Percentiles rank a stretch among this genome's conserved stretches.
These are phyloP conservation scores for Larimichthys polyactis DNA, from an alignment of 2,113 vertebrate species.

Conservation along the genomic window DNA sequence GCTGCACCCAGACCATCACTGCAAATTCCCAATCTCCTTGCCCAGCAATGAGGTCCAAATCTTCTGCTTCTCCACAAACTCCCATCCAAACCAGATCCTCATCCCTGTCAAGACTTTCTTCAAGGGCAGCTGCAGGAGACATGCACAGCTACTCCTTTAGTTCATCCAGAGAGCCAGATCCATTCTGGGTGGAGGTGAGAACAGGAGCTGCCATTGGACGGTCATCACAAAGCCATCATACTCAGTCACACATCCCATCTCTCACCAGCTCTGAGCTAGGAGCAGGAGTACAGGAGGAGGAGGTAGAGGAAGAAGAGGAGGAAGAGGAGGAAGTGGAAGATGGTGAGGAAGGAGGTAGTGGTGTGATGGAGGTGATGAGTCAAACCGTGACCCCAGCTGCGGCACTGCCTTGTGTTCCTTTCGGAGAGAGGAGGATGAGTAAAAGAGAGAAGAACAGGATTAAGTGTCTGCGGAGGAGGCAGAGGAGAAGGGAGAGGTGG, in stretches of 20 bases:
- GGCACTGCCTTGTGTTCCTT: conserved; percentile 23
- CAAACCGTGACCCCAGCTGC: conserved; percentile 31
- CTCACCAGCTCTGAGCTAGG: conserved; percentile 57
- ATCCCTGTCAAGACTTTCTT: conserved; percentile 34
- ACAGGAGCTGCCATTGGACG: conserved; percentile 1
- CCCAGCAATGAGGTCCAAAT: not conserved
- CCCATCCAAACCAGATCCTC: conserved; percentile 32
- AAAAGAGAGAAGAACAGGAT: conserved; percentile 89
- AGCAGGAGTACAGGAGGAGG: conserved; percentile 44
- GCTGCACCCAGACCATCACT: conserved; percentile 4
- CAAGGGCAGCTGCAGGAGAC: conserved; percentile 30
- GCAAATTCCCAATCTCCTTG: not conserved
- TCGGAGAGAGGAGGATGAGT: conserved; percentile 79
- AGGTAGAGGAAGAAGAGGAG: conserved; percentile 63
- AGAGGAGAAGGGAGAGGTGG: conserved; percentile 85
- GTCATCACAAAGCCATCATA: not conserved
- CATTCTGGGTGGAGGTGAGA: conserved; percentile 63
- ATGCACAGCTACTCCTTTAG: not conserved
- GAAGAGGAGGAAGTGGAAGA: conserved; percentile 79
- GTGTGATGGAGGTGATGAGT: conserved; percentile 47
- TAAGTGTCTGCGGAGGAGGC: conserved; percentile 88
- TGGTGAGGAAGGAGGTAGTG: conserved; percentile 82
- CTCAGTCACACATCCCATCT: conserved; percentile 29
- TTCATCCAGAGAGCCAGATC: conserved; percentile 49
- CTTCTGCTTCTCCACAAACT: conserved; percentile 20